Evolutionary conservation across 2,888 invertebrate species (phyloP), one percentile per base, ranked within the genome.

Genomic region (Pseudococcus longispinus): DNA sequence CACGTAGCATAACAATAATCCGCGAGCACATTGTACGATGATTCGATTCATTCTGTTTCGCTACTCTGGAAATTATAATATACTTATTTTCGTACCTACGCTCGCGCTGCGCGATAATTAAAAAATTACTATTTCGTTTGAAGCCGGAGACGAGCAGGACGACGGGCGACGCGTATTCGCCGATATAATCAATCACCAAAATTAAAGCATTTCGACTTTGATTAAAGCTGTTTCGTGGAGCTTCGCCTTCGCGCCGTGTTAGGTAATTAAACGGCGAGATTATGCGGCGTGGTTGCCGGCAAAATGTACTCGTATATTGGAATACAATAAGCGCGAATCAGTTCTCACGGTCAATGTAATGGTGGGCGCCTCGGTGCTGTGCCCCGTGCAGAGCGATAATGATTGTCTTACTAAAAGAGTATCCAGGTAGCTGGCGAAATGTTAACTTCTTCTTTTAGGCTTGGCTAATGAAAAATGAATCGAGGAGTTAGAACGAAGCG

Each of bases 341-440:
- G 85, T 85, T 85, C 85, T 85, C 85, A 85, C 85, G 85, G 85
- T 85, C 85, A 85, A 85, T 85, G 85, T 44, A 85, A 85, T 85
- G 85, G 85, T 85, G 85, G 85, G 85, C 85, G 85, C 85, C 85
- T 85, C 85, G 85, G 85, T 85, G 85, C 85, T 85, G 85, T 85
- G 85, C 85, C 85, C 85, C 85, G 85, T 85, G 85, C 85, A 85
- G 85, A n/a, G 85, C 85, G 85, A 85, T 85, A 85, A 85, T 85
- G 85, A 85, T 85, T 85, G 85, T 85, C 85, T 85, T 85, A 74
- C 74, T 77, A 85, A 77, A 85, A 85, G 85, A 85, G 85, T 85
- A 85, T 85, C 85, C 85, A 85, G 85, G 85, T 85, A 85, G 85
- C 85, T 85, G 85, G 85, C 85, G 85, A 85, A 85, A 85, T 46